Base-by-base conservation (phyloP, 2,888 invertebrate species). In the Drosophila suboccidentalis region DNA sequence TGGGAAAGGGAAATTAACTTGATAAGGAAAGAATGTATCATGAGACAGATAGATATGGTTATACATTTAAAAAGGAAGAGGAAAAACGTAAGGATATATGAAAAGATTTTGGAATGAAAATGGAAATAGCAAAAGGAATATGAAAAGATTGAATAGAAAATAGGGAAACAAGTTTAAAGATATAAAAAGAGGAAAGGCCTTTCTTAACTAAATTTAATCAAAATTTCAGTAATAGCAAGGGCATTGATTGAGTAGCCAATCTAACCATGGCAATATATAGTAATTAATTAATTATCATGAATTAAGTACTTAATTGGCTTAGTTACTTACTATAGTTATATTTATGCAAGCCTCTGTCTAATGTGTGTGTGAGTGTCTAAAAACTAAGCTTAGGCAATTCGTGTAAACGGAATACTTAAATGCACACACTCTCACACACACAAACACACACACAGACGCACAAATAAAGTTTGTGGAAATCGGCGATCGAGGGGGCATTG, bases 261-360 rank as follows among this genome's bases (percentile, higher is more conserved):
- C 34, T 29, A 13, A 17, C 13, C 13, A 44, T 22, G 54, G 22
- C 26, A 46, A 46, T 46, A 53, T 53, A n/a, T n/a, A n/a, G n/a
- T n/a, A 64, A 64, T 78, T 61, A 50, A 60, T 65, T 47, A 44
- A 62, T 60, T 67, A 62, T 51, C 50, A 46, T 54, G 17, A 69
- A 76, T 76, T 59, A 76, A 78, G 70, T 63, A 55, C 51, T 76
- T 78, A 74, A 73, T 53, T 55, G 62, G 55, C 63, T 74, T 36
- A 62, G 79, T 64, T 58, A 26, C 57, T 19, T 34, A 41, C 26
- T 26, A 6, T 22, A 26, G 26, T 8, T 26, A 2, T 34, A n/a
- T 41, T 39, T 43, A 13, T n/a, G 5, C 38, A 26, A 29, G 36
- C 46, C 36, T 38, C 64, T 29, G 6, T 4, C 41, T 36, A 11